Base-by-base conservation (phyloP, 2,113 vertebrate species). In the Hystrix cristata region DNA sequence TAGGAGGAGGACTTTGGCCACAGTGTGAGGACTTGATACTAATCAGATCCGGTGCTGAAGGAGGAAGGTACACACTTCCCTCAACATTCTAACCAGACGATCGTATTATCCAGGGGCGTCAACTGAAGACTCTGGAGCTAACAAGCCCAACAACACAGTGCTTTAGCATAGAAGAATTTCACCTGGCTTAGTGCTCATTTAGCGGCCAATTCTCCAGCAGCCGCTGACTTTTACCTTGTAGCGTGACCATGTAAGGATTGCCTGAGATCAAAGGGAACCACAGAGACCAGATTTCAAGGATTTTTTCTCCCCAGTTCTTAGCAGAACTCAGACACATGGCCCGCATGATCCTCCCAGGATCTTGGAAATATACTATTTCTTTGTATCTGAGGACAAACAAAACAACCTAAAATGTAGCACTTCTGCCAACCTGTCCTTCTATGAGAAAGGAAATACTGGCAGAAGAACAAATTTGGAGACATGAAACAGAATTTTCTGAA, bases 41-140 rank as follows among this genome's bases (percentile, higher is more conserved):
- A 23, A 3, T 10, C 3, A 2, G 64, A 31, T 67, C 82, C 27
- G 10, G 9, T 4, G 12, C 15, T 9, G 1, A 5, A 1, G 4
- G 13, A 15, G 10, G 13, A 48, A 2, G 21, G 19, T 7, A 16
- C 23, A 2, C 13, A 29, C 29, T 7, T 34, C 72, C 31, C 59
- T 79, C 1, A 19, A 25, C 43, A 25, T 43, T 69, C 48, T 43
- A 43, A 8, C 53, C 29, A 19, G 27, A 8, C 27, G 25, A 62
- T 11, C n/a, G 7, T 15, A 15, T 72, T n/a, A 29, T 25, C 86
- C 14, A 81, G 14, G 27, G 27, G 27, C 29, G 0, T 53, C 53
- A 51, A 31, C 48, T 5, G 1, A 31, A 31, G 27, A 5, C 3
- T 53, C 27, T 18, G 13, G 2, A 31, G 74, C 27, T 53, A 48